Base-by-base conservation (phyloP, 2,888 invertebrate species). In the Macroteleia sp. region DNA sequence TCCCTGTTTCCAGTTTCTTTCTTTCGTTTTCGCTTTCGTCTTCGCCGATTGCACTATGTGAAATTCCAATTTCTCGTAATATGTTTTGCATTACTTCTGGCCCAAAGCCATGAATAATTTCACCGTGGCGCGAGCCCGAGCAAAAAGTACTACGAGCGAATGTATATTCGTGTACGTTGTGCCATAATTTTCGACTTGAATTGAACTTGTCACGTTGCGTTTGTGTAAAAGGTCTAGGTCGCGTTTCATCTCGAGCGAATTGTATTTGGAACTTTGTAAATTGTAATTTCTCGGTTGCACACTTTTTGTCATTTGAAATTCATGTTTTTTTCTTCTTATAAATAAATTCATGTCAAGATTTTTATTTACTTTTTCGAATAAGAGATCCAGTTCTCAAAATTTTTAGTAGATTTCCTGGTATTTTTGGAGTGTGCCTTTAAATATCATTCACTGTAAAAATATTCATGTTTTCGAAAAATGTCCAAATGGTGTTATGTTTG, bases 1-100 rank as follows among this genome's bases (percentile, higher is more conserved):
- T 22, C 19, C 22, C 44, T n/a, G n/a, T 44, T 39, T 70, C 81
- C 82, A 82, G 85, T 82, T 85, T n/a, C n/a, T 56, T 36, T 54
- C 20, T 28, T 50, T 39, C 17, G 16, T 32, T n/a, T 19, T 30
- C 41, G 34, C 17, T 28, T 77, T 84, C 83, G 81, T 86, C 83
- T 83, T 84, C 74, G 71, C 75, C 66, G 77, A 81, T 80, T 82
- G 30, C 46, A 25, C 59, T 48, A 54, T 39, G 71, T 30, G 64
- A 62, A 77, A 77, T 73, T 73, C 48, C 77, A 69, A 73, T 62
- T 73, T 22, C 61, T 71, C 54, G 71, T 73, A 77, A 73, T 66
- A 73, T 57, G 69, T 67, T 77, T 73, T 69, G 77, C 50, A 73
- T 77, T 67, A 64, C 57, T 77, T 77, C 62, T 77, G 77, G 73